Evolutionary conservation across 2,888 invertebrate species (phyloP), one percentile per base, ranked within the genome.

Genomic region (Cordilura impudica): DNA sequence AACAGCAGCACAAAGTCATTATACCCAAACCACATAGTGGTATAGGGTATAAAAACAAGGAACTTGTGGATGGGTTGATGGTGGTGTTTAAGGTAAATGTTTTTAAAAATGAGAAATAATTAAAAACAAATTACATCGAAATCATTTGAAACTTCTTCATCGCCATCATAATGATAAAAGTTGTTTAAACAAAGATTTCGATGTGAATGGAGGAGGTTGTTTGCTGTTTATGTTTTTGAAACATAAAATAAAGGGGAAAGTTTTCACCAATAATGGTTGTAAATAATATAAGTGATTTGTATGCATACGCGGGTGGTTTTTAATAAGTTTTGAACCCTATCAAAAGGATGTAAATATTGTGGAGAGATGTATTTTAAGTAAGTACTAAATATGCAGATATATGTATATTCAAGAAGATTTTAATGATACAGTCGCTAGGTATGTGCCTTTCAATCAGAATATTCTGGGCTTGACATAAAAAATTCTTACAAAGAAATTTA

Each of bases 51-150:
- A n/a, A n/a, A n/a, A 39, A 39, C 35, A 39, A 39, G 1, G n/a
- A 39, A 2, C n/a, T 39, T 39, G 35, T 39, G 12, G 4, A 72
- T 14, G 56, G 45, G 56, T 58, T 77, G 39, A 5, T 19, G 23
- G 45, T 76, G 31, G 49, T 23, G 16, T 47, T 39, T 35, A 29
- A 66, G 60, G 65, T 60, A 43, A 66, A 66, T 77, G 66, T 54
- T 77, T 39, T 49, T 54, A 61, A n/a, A 60, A 67, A 67, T 43
- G 56, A n/a, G 26, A 51, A 78, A 73, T 56, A 73, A 78, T 73
- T 78, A 58, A 63, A 58, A 78, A 73, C 60, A 60, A 67, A 77
- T 78, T 77, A 72, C 66, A 71, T 58, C 14, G 61, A 72, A 60
- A 60, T 31, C 21, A 43, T 43, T 58, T 53, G 21, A 14, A 60